phyloP scores from a whole-genome alignment of 2,113 vertebrate species.

The Himantopus leucocephalus region DNA sequence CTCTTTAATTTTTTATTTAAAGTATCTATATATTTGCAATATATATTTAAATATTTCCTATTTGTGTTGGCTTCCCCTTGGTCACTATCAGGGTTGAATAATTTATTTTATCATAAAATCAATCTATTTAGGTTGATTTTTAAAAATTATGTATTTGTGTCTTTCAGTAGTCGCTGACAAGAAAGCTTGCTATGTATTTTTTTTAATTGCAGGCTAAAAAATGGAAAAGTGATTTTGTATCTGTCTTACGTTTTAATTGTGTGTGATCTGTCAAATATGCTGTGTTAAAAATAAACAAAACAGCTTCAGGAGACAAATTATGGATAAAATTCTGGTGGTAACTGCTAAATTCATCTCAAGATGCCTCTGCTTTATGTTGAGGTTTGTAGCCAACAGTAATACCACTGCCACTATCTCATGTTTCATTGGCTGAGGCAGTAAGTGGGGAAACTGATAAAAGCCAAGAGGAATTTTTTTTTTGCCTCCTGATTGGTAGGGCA shows the following conservation, averaged over 20 bases:
- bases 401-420: background rate
- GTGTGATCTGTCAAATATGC: background rate
- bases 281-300: background rate
- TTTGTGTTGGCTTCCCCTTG: background rate
- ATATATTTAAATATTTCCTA: background rate
- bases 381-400: background rate
- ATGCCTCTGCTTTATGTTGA: background rate
- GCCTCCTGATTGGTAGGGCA: background rate
- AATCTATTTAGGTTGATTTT: background rate
- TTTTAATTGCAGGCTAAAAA: background rate
- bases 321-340: background rate
- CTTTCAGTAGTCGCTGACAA: background rate
- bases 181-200: background rate
- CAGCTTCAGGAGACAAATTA: background rate
- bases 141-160: background rate
- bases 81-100: background rate
- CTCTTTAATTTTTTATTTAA: background rate
- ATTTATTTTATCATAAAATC: background rate
- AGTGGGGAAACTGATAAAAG: background rate
- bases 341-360: background rate
- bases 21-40: background rate
- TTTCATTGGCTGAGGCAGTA: background rate
- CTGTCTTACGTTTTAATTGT: background rate
- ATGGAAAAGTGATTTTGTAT: background rate
- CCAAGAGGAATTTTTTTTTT: background rate